Conservation (phyloP, 2,113 vertebrate species). For the Stigmatopora nigra region DNA sequence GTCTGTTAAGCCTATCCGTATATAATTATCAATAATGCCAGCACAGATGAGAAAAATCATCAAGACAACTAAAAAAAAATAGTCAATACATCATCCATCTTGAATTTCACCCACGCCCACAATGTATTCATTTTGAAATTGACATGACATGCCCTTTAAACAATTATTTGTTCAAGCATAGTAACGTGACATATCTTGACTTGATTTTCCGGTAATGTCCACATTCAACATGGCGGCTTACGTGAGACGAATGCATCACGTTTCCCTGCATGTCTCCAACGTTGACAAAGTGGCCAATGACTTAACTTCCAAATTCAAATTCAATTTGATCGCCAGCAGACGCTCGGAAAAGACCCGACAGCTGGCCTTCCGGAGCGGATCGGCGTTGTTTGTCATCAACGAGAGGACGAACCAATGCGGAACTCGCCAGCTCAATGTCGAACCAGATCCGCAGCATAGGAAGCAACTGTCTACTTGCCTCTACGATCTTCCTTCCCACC, state of each 20-base stretch:
- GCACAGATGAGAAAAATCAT: too few species aligned
- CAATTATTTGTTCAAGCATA: too few species aligned
- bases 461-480: constrained; percentile 17
- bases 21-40: too few species aligned
- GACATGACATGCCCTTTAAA: too few species aligned
- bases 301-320: constrained; percentile 75
- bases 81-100: too few species aligned
- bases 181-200: background rate
- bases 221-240: constrained; percentile 72
- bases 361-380: constrained; percentile 73
- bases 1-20: too few species aligned
- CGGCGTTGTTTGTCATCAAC: constrained; percentile 78
- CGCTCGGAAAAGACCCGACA: constrained; percentile 66
- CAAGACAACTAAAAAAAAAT: too few species aligned
- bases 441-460: background rate
- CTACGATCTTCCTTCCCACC: constrained; percentile 66
- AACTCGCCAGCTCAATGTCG: constrained; percentile 10
- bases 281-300: constrained; percentile 68
- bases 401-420: constrained; percentile 46
- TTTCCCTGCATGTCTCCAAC: constrained; percentile 77
- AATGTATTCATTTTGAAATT: too few species aligned
- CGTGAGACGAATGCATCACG: constrained; percentile 75
- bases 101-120: too few species aligned
- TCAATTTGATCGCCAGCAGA: constrained; percentile 74
- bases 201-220: background rate